Evolutionary conservation across 2,888 invertebrate genomes (phyloP).

Genomic region (Encarsia formosa): DNA sequence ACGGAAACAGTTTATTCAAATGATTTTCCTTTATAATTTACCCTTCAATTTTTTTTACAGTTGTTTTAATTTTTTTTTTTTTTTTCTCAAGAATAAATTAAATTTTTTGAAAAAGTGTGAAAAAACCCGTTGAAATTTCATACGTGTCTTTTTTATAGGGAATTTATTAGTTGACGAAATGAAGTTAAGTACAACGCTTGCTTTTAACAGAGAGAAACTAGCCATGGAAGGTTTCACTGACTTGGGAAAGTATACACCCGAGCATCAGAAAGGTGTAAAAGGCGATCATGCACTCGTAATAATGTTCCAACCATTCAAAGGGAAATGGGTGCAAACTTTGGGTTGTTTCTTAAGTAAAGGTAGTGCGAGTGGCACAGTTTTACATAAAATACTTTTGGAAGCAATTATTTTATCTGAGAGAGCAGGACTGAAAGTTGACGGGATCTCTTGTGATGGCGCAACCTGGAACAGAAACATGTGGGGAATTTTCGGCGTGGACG

Average conservation of each 20-base stretch:
- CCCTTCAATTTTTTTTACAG: too few relatives aligned
- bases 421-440: constrained; percentile 28
- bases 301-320: constrained; percentile 33
- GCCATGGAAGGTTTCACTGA: constrained; percentile 30
- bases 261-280: constrained; percentile 23
- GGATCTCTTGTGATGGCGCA: constrained; percentile 31
- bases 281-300: constrained; percentile 37
- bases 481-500: constrained; percentile 8
- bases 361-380: constrained; percentile 29
- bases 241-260: constrained; percentile 32
- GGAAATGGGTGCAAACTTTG: constrained; percentile 32
- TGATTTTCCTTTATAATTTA: too few relatives aligned
- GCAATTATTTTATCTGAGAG: constrained; percentile 32
- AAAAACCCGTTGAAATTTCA: not conserved
- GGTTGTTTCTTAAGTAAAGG: constrained; percentile 34
- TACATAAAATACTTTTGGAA: constrained; percentile 33
- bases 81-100: not conserved
- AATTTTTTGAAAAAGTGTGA: not conserved
- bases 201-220: constrained; percentile 27
- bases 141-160: constrained; percentile 3
- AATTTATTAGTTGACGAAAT: constrained; percentile 31
- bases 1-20: too few relatives aligned
- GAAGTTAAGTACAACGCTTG: constrained; percentile 27
- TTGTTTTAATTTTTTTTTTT: too few relatives aligned
- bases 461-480: constrained; percentile 27